phyloP scores from a whole-genome alignment of 1,140 invertebrate genomes.

The Magallana angulata region DNA sequence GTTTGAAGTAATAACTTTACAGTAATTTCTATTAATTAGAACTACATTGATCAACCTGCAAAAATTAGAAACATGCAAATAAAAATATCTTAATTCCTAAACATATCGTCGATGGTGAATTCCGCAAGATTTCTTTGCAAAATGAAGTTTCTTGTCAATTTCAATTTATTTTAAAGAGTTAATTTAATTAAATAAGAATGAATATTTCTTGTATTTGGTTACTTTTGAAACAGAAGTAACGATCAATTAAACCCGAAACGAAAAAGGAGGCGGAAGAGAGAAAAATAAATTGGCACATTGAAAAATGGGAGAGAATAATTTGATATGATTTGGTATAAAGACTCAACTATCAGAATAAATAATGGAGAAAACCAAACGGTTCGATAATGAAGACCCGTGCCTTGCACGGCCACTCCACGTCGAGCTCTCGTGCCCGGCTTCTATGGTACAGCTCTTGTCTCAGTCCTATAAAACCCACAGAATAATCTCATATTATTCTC shows the following conservation, averaged over 20 bases:
- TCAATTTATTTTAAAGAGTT: no score
- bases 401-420: background rate
- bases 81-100: no score
- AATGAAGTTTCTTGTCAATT: no score
- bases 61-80: no score
- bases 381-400: background rate
- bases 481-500: constrained; percentile 2
- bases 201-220: background rate
- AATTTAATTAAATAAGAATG: no score
- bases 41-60: no score
- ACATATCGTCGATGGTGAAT: no score
- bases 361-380: constrained; percentile 13
- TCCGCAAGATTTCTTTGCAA: no score
- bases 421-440: background rate
- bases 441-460: constrained; percentile 3
- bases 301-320: constrained; percentile 17
- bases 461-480: constrained; percentile 22
- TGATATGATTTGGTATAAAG: constrained; percentile 20
- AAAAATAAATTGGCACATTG: constrained; percentile 13
- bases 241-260: background rate
- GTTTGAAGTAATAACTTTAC: no score
- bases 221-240: background rate
- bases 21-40: no score
- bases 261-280: background rate
- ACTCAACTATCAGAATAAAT: background rate